Evolutionary conservation across 1,140 invertebrate species (phyloP).

Genomic region (Hermetia illucens): DNA sequence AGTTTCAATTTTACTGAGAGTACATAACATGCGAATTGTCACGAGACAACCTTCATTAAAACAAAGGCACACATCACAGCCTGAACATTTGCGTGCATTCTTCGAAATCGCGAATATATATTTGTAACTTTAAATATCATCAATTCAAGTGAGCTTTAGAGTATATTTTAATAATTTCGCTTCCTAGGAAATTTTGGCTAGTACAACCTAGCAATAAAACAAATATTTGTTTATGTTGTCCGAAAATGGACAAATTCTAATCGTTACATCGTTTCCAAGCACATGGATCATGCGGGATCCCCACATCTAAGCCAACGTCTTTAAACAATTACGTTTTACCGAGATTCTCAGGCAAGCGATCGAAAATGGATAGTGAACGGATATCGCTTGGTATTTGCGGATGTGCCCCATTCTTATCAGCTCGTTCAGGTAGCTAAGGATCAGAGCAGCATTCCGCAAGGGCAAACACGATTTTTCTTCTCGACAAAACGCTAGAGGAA

Average conservation of each 20-base stretch:
- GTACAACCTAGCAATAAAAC: too few relatives aligned
- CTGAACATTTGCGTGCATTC: not conserved
- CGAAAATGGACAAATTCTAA: too few relatives aligned
- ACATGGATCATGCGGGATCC: not conserved
- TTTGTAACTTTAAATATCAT: not conserved
- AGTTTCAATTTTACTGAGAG: too few relatives aligned
- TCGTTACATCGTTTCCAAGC: not conserved
- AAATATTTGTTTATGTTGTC: not conserved
- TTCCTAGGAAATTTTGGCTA: slow-evolving; percentile 1
- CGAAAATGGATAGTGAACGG: not conserved
- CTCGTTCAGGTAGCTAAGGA: too few relatives aligned
- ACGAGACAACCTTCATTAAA: too few relatives aligned
- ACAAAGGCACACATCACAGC: not conserved
- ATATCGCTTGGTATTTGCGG: too few relatives aligned
- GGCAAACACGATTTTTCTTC: too few relatives aligned
- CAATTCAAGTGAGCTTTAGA: not conserved
- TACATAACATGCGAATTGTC: too few relatives aligned
- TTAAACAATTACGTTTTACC: not conserved
- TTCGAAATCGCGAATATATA: not conserved
- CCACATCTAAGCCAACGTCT: not conserved
- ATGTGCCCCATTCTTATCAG: too few relatives aligned
- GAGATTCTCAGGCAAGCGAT: not conserved
- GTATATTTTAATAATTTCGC: not conserved
- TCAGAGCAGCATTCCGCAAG: too few relatives aligned
- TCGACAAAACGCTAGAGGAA: too few relatives aligned